Evolutionary conservation across 2,113 vertebrate genomes (phyloP), one percentile per base, ranked within the genome.

Genomic region (Nicator chloris): DNA sequence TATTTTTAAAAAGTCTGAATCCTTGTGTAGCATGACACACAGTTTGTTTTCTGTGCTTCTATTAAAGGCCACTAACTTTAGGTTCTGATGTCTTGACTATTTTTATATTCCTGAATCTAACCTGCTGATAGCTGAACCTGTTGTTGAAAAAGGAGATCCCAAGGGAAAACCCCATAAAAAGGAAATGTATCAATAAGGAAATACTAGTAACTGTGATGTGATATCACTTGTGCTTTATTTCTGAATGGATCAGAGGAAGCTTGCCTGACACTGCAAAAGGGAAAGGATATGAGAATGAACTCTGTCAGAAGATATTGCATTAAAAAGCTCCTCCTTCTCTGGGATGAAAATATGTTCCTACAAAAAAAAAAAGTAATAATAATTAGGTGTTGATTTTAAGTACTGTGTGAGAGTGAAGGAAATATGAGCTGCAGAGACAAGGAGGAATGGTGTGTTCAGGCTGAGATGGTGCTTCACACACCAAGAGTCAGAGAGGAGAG

Each of bases 361-460:
- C 24, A 61, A 78, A 68, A 96, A 40, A 22, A 72, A 31, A 39
- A 49, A 33, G 45, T 13, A 95, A 54, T 10, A 76, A 88, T 47
- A 96, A 81, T 92, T 73, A 80, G 49, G 40, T 50, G 79, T 23
- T 93, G 64, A 84, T 95, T 96, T 82, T 82, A 86, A 96, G 66
- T 65, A 45, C 2, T 16, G 72, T 53, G 79, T 91, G 79, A 91
- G 79, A 88, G 71, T 53, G 86, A 92, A 60, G 50, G 84, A 37
- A 65, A 59, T 65, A 54, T 3, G 71, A 94, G 33, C 59, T 72
- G 76, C 37, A 72, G 57, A 63, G 56, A 63, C 19, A 27, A 68
- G 54, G 66, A 64, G 65, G n/a, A 72, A 40, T 10, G 47, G 33
- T 45, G 33, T 27, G 24, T 13, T 72, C 65, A 73, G 70, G 35